These are phyloP conservation scores for Cylloceria caligata DNA, from an alignment of 2,888 invertebrate species.

Conservation along the genomic window DNA sequence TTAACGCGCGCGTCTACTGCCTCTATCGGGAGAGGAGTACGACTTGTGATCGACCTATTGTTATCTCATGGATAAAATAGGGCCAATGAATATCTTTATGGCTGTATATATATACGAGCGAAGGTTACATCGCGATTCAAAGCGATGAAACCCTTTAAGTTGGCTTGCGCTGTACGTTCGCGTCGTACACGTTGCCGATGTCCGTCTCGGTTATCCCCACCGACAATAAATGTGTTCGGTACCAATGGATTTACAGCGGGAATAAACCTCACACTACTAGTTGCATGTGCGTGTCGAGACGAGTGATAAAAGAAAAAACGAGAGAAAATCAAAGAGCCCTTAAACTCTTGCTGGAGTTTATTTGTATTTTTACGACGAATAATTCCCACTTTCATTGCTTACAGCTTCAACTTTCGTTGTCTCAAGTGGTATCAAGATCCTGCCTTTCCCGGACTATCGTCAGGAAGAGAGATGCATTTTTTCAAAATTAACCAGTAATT, in stretches of 20 bases:
- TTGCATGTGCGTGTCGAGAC: constrained; percentile 13
- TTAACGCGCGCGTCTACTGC: background rate
- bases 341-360: constrained; percentile 32
- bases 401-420: constrained; percentile 1
- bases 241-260: constrained; percentile 53
- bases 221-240: constrained; percentile 53
- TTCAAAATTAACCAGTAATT: no score
- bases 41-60: constrained; percentile 33
- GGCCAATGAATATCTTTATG: constrained; percentile 46
- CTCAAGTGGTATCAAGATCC: background rate
- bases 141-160: constrained; percentile 20
- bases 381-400: constrained; percentile 22
- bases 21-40: background rate
- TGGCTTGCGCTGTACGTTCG: background rate
- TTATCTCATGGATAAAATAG: constrained; percentile 55
- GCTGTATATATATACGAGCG: constrained; percentile 2
- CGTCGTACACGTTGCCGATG: background rate
- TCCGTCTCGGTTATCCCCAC: constrained; percentile 37
- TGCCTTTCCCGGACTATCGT: background rate
- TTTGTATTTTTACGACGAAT: constrained; percentile 13
- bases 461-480: background rate
- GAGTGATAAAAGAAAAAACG: background rate
- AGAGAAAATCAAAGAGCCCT: constrained; percentile 10
- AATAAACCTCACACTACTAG: constrained; percentile 42
- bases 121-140: constrained; percentile 27